phyloP scores from a whole-genome alignment of 2,113 vertebrate genomes.

The Prinia subflava region DNA sequence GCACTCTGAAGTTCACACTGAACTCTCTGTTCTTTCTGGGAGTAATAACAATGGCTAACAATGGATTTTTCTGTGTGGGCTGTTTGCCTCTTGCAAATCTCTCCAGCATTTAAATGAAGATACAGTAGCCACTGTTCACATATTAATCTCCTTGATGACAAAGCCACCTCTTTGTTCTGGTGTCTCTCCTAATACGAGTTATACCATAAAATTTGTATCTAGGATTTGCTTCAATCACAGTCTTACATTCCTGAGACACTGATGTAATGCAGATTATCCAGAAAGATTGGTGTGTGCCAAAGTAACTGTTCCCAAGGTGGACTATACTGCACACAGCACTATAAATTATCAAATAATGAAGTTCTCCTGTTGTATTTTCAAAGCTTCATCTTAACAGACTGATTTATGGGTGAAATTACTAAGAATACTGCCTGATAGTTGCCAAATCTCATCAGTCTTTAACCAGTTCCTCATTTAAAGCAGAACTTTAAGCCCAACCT shows the following conservation, averaged over 20 bases:
- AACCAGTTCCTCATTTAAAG: constrained; percentile 20
- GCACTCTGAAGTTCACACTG: constrained; percentile 18
- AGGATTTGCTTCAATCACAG: constrained; percentile 62
- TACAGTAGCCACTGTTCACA: constrained; percentile 40
- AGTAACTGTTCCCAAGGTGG: constrained; percentile 56
- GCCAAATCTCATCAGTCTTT: constrained; percentile 46
- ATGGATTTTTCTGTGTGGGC: constrained; percentile 35
- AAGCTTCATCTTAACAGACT: constrained; percentile 47
- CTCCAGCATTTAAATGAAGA: constrained; percentile 54
- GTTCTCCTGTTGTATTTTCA: constrained; percentile 52
- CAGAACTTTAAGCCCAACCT: background rate
- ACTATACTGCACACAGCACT: background rate
- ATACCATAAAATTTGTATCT: constrained; percentile 52
- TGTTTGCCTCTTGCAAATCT: constrained; percentile 35
- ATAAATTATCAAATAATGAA: constrained; percentile 58
- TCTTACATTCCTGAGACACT: constrained; percentile 56
- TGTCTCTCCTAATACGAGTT: constrained; percentile 45
- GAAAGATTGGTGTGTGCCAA: constrained; percentile 61
- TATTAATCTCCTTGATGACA: constrained; percentile 63
- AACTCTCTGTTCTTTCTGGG: constrained; percentile 32
- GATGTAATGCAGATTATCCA: constrained; percentile 63
- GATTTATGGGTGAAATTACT: constrained; percentile 56
- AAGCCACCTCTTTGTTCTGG: constrained; percentile 55
- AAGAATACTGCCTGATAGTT: constrained; percentile 12
- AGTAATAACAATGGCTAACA: constrained; percentile 30